Evolutionary conservation across 2,888 invertebrate species (phyloP), one percentile per base, ranked within the genome.

Genomic region (Perithous albicinctus): DNA sequence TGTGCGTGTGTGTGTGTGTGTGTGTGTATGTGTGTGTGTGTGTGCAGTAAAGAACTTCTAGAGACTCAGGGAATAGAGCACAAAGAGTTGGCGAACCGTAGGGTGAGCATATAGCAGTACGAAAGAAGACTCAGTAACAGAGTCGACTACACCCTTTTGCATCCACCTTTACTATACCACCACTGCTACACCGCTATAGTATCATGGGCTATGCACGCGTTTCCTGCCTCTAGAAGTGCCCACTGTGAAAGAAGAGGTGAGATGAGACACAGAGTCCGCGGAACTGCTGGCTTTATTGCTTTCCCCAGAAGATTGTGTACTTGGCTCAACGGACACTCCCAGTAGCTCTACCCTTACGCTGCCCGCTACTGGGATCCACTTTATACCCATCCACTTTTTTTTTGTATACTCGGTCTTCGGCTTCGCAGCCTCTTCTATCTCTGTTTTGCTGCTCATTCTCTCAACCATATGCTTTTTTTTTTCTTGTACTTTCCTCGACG

Each of bases 281-380:
- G 56, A 18, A 18, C 56, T 29, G 41, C 29, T 20, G 43, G 38
- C 41, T 74, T 74, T 73, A 79, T 69, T 80, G 63, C 66, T 18
- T 75, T 64, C 12, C 51, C 26, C 63, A 29, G 54, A 80, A 75
- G 74, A 80, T 64, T 70, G 75, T 80, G 67, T 79, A 79, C 63
- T 79, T 61, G 69, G 69, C 64, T 80, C 70, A 23, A 70, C 56
- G 56, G 72, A 72, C 72, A 59, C 59, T 46, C 74, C 48, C 41
- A 18, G 41, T 18, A 7, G 43, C 41, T 32, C 41, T 63, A 23
- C 46, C 41, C 54, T 54, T 48, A 3, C 18, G 61, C 38, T 79
- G 26, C 51, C 67, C 43, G 61, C 63, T 63, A 41, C 72, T 12
- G 43, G 56, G 26, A 72, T 72, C 59, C 46, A 59, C 72, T 70